Conservation (phyloP, 2,113 vertebrate species). For the Pelvicachromis taeniatus region DNA sequence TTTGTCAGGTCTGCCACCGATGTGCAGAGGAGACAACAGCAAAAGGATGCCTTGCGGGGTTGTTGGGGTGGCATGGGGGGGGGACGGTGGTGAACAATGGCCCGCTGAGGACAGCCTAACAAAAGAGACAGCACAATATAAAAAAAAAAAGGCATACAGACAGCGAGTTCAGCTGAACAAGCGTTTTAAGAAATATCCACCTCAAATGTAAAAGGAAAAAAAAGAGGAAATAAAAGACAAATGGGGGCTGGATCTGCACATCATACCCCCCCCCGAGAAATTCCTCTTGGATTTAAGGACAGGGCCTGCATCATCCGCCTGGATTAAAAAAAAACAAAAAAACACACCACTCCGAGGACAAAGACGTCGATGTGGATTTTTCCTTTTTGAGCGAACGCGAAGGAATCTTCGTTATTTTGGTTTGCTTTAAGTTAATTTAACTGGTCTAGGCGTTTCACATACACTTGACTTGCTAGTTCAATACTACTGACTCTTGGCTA, state of each 20-base stretch:
- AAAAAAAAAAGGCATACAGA: not conserved
- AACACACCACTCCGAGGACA: not conserved
- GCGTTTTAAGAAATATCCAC: constrained; percentile 8
- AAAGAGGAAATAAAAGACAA: not conserved
- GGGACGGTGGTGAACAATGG: not conserved
- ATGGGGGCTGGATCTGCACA: constrained; percentile 19
- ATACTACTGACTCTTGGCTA: constrained; percentile 68
- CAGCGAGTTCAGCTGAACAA: constrained; percentile 20
- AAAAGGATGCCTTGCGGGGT: not conserved
- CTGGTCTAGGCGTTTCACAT: constrained; percentile 55
- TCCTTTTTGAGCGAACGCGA: constrained; percentile 26
- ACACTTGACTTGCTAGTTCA: constrained; percentile 63
- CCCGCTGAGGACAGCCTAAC: not conserved
- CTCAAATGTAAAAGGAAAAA: not conserved
- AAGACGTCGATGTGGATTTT: constrained; percentile 12
- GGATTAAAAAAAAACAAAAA: not conserved
- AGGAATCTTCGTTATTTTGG: constrained; percentile 55
- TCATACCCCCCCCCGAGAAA: not conserved
- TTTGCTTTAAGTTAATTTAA: constrained; percentile 68
- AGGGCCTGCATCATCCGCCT: not conserved
- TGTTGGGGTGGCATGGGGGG: not conserved
- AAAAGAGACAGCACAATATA: constrained; percentile 63
- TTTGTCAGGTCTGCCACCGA: constrained; percentile 22
- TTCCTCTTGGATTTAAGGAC: constrained; percentile 1
- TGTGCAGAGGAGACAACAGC: constrained; percentile 4